These are phyloP conservation scores for Drosophila heteroneura DNA, from an alignment of 2,888 invertebrate genomes.

Conservation along the genomic window DNA sequence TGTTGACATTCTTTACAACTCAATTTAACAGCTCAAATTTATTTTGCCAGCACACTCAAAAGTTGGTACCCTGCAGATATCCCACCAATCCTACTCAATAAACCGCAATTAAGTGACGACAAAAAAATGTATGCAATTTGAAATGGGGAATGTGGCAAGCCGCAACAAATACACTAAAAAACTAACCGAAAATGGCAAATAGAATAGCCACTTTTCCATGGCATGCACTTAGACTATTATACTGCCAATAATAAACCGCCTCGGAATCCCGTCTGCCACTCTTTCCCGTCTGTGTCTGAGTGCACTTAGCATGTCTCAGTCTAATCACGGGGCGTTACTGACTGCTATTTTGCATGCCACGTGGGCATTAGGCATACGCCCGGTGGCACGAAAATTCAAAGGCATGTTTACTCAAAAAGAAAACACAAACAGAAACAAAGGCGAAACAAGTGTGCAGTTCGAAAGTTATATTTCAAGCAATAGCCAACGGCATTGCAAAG, in stretches of 20 bases:
- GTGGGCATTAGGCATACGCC: constrained; percentile 65
- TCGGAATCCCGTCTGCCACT: neutral
- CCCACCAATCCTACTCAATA: neutral
- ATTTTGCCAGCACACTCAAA: constrained; percentile 17
- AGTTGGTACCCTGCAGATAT: neutral
- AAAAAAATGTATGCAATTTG: constrained; percentile 56
- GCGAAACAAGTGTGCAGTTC: constrained; percentile 36
- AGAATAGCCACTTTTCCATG: constrained; percentile 42
- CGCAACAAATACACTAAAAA: constrained; percentile 37
- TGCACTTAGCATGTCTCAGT: constrained; percentile 70
- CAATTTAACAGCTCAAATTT: constrained; percentile 40
- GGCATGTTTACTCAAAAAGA: constrained; percentile 51
- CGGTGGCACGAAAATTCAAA: constrained; percentile 52
- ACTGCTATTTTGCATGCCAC: constrained; percentile 74
- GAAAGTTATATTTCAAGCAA: constrained; percentile 28
- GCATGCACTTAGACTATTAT: constrained; percentile 61
- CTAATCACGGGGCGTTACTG: constrained; percentile 75
- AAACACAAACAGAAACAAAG: constrained; percentile 11
- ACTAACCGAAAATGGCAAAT: constrained; percentile 29
- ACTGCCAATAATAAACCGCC: constrained; percentile 2
- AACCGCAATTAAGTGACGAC: constrained; percentile 31
- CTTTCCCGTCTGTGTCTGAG: constrained; percentile 27
- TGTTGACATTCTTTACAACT: constrained; percentile 45
- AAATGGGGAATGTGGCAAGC: constrained; percentile 48
- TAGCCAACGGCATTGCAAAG: constrained; percentile 35